Base-by-base conservation (phyloP, 2,113 vertebrate species). In the Otolemur garnettii region DNA sequence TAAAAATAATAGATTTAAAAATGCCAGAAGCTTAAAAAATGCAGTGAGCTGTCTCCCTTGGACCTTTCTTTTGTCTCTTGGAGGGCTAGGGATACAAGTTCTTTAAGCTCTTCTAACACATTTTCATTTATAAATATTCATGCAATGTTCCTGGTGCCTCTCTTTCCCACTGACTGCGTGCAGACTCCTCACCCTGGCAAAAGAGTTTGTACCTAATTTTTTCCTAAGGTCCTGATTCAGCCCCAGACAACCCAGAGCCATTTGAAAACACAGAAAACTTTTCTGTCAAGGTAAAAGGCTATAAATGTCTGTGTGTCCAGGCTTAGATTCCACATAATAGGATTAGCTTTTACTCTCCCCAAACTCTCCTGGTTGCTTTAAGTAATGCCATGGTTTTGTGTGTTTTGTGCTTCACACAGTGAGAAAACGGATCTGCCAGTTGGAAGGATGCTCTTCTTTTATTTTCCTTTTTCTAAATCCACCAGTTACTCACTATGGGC, bases 101-200 rank as follows among this genome's bases (percentile, higher is more conserved):
- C 87, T 96, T 94, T 96, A 97, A 97, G 97, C 95, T 95, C 93
- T 93, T 80, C 90, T 96, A 92, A 94, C 96, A 78, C 68, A 90
- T 96, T 95, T 95, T 93, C n/a, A 59, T 71, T 96, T 87, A 95
- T 97, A 96, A 97, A 97, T 97, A 98, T 97, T 96, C 96, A 97
- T 96, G 94, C 5, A 19, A 7, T 55, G 33, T 90, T 96, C 55
- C 45, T 0, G 0, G 12, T 7, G n/a, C 69, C 72, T 91, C 84
- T 91, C 24, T 26, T 64, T 64, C 57, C 7, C 2, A 74, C 38
- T 35, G 96, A 83, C 53, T 83, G 42, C 1, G 38, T 21, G 26
- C 64, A 72, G 74, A 15, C 83, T 83, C 86, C 74, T 87, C 24
- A 59, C 50, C 64, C 59, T 59, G 55, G 66, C 53, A 60, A 85